Conservation (phyloP, 2,888 invertebrate species). For the Tetheella fluctuosa region DNA sequence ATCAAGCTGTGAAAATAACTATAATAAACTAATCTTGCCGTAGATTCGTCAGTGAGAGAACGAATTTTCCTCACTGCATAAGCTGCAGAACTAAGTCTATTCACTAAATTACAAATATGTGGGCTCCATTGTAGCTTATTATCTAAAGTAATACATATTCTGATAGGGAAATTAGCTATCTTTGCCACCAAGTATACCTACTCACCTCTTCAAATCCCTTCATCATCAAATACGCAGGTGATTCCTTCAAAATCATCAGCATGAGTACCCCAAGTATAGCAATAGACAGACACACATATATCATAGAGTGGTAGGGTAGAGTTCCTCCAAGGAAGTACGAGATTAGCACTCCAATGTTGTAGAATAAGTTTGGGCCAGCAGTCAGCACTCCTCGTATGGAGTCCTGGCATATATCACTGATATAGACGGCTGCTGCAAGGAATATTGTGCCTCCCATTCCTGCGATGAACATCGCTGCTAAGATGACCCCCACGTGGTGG, state of each 20-base stretch:
- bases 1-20: conserved; percentile 15
- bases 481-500: conserved; percentile 43
- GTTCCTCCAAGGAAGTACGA: conserved; percentile 53
- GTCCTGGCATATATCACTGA: conserved; percentile 55
- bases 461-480: conserved; percentile 47
- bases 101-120: too few species aligned
- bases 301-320: conserved; percentile 45
- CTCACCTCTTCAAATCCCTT: conserved; percentile 48
- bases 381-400: conserved; percentile 57
- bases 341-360: conserved; percentile 47
- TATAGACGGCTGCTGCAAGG: conserved; percentile 46
- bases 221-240: conserved; percentile 51
- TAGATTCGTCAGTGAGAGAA: too few species aligned
- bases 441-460: conserved; percentile 48
- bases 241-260: conserved; percentile 45
- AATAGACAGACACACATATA: conserved; percentile 42
- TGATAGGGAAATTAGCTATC: too few species aligned
- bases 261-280: conserved; percentile 34
- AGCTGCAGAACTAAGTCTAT: too few species aligned
- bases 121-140: too few species aligned
- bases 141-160: too few species aligned
- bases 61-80: too few species aligned
- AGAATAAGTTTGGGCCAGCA: conserved; percentile 47
- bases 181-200: neutral
- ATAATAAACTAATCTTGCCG: too few species aligned